Evolutionary conservation across 1,140 invertebrate species (phyloP).

Genomic region (Anagrus nilaparvatae): DNA sequence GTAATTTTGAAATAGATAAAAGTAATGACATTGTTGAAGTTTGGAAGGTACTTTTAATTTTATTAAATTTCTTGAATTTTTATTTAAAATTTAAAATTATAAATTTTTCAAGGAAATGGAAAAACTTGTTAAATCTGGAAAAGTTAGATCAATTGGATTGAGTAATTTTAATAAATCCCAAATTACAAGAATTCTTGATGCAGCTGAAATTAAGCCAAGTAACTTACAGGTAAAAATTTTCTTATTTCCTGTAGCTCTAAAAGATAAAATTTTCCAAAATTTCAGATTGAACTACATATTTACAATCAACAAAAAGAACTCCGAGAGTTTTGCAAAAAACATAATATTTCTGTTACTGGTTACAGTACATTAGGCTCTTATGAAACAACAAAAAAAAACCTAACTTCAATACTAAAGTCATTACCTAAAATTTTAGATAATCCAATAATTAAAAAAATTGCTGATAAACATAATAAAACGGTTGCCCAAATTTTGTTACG

Average conservation of each 20-base stretch:
- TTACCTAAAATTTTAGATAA: conserved; percentile 62
- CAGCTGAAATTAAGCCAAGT: conserved; percentile 54
- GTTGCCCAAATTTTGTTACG: conserved; percentile 70
- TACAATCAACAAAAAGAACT: conserved; percentile 73
- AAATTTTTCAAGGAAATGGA: conserved; percentile 57
- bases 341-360: conserved; percentile 66
- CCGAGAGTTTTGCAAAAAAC: conserved; percentile 58
- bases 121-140: conserved; percentile 53
- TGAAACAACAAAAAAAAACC: conserved; percentile 45
- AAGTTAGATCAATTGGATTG: conserved; percentile 60
- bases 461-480: conserved; percentile 56
- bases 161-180: conserved; percentile 73
- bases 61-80: too few relatives aligned
- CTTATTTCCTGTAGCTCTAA: neutral
- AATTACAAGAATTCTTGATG: conserved; percentile 52
- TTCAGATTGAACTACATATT: conserved; percentile 69
- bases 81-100: conserved; percentile 4
- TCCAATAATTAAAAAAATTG: conserved; percentile 56
- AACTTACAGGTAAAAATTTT: conserved; percentile 52
- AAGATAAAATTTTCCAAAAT: too few relatives aligned
- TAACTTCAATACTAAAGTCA: conserved; percentile 41
- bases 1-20: conserved; percentile 46
- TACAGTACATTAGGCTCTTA: conserved; percentile 75
- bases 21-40: conserved; percentile 57
- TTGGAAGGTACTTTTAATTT: conserved; percentile 62